Evolutionary conservation across 2,888 invertebrate genomes (phyloP).

Genomic region (Acanthacorydalis orientalis): DNA sequence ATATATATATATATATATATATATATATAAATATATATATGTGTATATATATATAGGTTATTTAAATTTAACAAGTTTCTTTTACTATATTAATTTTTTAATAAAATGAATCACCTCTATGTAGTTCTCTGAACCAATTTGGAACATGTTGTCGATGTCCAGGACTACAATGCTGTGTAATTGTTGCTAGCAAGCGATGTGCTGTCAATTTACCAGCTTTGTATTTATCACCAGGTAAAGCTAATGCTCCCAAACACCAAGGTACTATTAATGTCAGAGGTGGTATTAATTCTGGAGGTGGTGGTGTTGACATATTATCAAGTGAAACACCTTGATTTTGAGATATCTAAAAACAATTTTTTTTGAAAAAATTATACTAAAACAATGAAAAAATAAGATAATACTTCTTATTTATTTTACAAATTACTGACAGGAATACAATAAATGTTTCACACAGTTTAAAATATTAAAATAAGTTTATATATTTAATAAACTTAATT

Average conservation of each 20-base stretch:
- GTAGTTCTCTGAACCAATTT: slow-evolving; percentile 75
- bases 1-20: too few relatives aligned
- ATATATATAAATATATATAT: too few relatives aligned
- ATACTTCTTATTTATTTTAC: too few relatives aligned
- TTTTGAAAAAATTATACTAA: too few relatives aligned
- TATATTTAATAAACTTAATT: too few relatives aligned
- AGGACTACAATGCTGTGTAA: slow-evolving; percentile 63
- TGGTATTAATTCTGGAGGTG: slow-evolving; percentile 57
- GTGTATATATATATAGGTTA: too few relatives aligned
- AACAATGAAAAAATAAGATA: too few relatives aligned
- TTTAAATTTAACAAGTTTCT: too few relatives aligned
- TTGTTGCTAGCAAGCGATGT: slow-evolving; percentile 70
- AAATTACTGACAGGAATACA: too few relatives aligned
- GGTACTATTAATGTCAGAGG: slow-evolving; percentile 79
- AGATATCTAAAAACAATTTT: slow-evolving; percentile 34
- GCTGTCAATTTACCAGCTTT: slow-evolving; percentile 73
- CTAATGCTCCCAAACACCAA: slow-evolving; percentile 86
- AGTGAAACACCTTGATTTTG: slow-evolving; percentile 61
- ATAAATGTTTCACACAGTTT: too few relatives aligned
- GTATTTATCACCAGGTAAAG: slow-evolving; percentile 50
- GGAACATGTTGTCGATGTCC: slow-evolving; percentile 56
- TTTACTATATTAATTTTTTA: too few relatives aligned
- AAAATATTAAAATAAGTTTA: too few relatives aligned
- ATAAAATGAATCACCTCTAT: slow-evolving; percentile 38
- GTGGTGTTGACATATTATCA: slow-evolving; percentile 62